A percentile compares a stretch with the other conserved stretches of the same genome.
phyloP scores from a whole-genome alignment of 2,797 vertebrate genomes.

The Spatula versicolor region DNA sequence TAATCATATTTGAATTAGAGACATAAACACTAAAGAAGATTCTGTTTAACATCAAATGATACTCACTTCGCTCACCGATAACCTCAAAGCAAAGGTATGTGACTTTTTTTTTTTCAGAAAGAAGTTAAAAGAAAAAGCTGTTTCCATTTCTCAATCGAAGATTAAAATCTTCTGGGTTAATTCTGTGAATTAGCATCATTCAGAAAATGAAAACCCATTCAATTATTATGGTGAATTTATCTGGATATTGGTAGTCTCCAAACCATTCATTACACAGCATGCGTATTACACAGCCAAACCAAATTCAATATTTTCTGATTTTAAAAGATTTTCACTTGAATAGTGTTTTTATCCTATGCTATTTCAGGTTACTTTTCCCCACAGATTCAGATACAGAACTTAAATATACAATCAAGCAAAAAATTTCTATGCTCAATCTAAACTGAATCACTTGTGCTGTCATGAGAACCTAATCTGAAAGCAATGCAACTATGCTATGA shows the following conservation, averaged over 20 bases:
- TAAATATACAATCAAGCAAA: background rate
- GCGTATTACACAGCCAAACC: background rate
- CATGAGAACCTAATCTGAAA: background rate
- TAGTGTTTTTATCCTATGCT: rapidly evolving
- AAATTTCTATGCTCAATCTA: rapidly evolving
- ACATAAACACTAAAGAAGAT: background rate
- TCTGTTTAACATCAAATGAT: background rate
- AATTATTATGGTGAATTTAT: background rate
- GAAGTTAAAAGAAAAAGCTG: background rate
- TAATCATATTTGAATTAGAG: background rate
- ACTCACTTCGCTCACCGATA: background rate
- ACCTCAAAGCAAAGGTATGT: background rate
- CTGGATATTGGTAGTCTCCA: background rate
- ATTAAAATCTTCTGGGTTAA: background rate
- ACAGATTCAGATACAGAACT: background rate
- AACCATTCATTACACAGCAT: background rate
- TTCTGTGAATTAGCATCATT: background rate
- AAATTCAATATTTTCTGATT: background rate
- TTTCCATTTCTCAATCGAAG: background rate
- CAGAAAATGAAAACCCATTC: background rate
- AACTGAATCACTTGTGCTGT: background rate
- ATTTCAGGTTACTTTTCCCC: background rate
- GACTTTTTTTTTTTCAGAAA: too few relatives aligned
- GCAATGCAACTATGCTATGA: rapidly evolving
- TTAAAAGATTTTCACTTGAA: background rate